Evolutionary conservation across 1,140 invertebrate genomes (phyloP), one percentile per base, ranked within the genome.

Genomic region (Penaeus chinensis): DNA sequence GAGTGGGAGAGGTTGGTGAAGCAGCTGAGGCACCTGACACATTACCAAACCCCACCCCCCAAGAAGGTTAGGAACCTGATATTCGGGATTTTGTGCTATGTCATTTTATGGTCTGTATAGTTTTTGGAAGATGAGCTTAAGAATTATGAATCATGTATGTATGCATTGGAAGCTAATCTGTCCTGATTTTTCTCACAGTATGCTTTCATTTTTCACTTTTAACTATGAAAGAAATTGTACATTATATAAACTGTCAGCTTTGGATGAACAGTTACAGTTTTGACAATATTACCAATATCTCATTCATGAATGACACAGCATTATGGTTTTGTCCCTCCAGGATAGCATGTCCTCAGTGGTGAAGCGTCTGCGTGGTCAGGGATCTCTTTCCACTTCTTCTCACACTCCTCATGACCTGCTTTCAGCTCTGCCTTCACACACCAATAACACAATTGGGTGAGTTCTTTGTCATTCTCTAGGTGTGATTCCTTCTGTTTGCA

Each of bases 1-100:
- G 94, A 95, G 76, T 98, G 97, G 95, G 98, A 98, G 91, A 94
- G 94, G 32, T 95, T 95, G 88, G 96, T 97, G 89, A 95, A 95
- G 82, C 93, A 94, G n/a, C 91, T 98, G 3, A 91, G 92, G 79
- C 91, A 92, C 60, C 90, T 91, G 18, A 91, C 89, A 69, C 90
- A 90, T 65, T 90, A 91, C 81, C 91, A 92, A 84, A 79, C 85
- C 24, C 77, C 85, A n/a, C 24, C 85, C 27, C 89, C 85, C 13
- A 89, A 89, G 76, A 89, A 89, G 77, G 89, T 87, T 47, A 11
- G 71, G 24, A 19, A 24, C 11, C 18, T 76, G 60, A 32, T 42
- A n/a, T 24, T 19, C 0, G 24, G 54, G n/a, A 37, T 16, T 62
- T 81, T 81, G 20, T n/a, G n/a, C 66, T 24, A 4, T 42, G 4